Percentiles rank a stretch among this genome's conserved stretches.
Evolutionary conservation across 2,888 invertebrate species (phyloP).

Genomic region (Leptodirus hochenwartii): DNA sequence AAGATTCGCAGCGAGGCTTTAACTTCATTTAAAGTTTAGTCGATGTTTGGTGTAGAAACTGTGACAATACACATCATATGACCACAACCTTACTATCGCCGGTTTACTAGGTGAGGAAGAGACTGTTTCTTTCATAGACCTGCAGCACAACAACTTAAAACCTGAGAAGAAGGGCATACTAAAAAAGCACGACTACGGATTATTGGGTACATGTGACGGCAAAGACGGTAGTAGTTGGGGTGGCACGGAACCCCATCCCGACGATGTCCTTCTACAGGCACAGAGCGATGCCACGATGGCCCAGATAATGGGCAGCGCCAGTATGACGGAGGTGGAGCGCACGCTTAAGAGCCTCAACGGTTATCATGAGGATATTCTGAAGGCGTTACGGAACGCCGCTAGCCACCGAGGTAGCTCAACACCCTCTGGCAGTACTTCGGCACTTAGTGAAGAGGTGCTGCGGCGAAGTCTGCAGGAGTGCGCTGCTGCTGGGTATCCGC

Average conservation of each 20-base stretch:
- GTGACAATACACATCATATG: too few species aligned
- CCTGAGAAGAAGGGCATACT: conserved; percentile 87
- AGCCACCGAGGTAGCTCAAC: conserved; percentile 36
- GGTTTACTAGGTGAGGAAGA: conserved; percentile 66
- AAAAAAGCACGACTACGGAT: conserved; percentile 69
- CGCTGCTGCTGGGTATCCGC: conserved; percentile 18
- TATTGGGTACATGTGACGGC: conserved; percentile 46
- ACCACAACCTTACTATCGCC: too few species aligned
- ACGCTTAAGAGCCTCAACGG: conserved; percentile 80
- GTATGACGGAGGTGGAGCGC: conserved; percentile 62
- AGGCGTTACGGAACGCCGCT: conserved; percentile 73
- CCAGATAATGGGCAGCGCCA: conserved; percentile 32
- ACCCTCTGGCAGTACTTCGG: conserved; percentile 43
- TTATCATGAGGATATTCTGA: conserved; percentile 82
- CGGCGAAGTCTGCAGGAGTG: conserved; percentile 49
- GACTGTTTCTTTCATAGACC: conserved; percentile 63
- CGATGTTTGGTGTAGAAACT: too few species aligned
- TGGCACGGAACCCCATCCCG: conserved; percentile 48
- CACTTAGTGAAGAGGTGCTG: conserved; percentile 44
- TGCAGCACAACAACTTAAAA: conserved; percentile 57
- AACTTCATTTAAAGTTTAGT: too few species aligned
- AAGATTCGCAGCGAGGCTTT: too few species aligned
- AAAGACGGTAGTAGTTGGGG: conserved; percentile 62
- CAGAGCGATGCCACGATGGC: conserved; percentile 41
- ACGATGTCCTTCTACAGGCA: conserved; percentile 18